phyloP scores from a whole-genome alignment of 2,113 vertebrate genomes.

The Scomber japonicus region DNA sequence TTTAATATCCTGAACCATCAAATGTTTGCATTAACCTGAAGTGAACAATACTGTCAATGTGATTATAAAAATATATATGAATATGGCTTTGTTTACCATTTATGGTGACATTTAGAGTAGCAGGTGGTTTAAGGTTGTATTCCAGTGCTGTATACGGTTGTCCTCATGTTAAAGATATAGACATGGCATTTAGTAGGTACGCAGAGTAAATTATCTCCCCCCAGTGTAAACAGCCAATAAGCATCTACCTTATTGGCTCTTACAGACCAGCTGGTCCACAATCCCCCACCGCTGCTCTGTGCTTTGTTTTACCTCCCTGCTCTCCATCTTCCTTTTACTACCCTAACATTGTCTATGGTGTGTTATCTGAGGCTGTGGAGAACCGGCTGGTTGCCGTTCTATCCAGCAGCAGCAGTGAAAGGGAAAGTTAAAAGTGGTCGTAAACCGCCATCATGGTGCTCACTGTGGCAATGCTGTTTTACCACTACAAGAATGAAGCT shows the following conservation, averaged over 20 bases:
- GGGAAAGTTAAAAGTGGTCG: slow-evolving; percentile 27
- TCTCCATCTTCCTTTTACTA: slow-evolving; percentile 36
- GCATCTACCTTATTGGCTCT: slow-evolving; percentile 14
- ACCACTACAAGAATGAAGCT: slow-evolving; percentile 3
- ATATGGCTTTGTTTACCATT: neutral
- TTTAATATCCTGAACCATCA: neutral
- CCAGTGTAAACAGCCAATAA: slow-evolving; percentile 42
- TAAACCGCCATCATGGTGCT: slow-evolving; percentile 38
- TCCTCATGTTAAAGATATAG: slow-evolving; percentile 4
- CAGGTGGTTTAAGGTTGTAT: neutral
- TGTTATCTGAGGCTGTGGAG: slow-evolving; percentile 24
- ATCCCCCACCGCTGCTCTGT: neutral
- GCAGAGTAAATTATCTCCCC: slow-evolving; percentile 42
- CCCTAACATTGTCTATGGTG: slow-evolving; percentile 15
- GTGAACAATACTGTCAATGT: neutral
- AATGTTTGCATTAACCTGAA: neutral
- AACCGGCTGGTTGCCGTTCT: slow-evolving; percentile 31
- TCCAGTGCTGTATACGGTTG: neutral
- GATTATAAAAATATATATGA: slow-evolving; percentile 3
- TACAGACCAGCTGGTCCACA: slow-evolving; percentile 23
- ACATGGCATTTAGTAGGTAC: slow-evolving; percentile 24
- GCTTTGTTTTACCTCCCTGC: slow-evolving; percentile 44
- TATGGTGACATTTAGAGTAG: slow-evolving; percentile 29
- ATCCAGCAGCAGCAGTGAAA: slow-evolving; percentile 44
- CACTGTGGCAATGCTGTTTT: slow-evolving; percentile 28